Evolutionary conservation across 2,113 vertebrate genomes (phyloP).

Genomic region (Otus sunia): DNA sequence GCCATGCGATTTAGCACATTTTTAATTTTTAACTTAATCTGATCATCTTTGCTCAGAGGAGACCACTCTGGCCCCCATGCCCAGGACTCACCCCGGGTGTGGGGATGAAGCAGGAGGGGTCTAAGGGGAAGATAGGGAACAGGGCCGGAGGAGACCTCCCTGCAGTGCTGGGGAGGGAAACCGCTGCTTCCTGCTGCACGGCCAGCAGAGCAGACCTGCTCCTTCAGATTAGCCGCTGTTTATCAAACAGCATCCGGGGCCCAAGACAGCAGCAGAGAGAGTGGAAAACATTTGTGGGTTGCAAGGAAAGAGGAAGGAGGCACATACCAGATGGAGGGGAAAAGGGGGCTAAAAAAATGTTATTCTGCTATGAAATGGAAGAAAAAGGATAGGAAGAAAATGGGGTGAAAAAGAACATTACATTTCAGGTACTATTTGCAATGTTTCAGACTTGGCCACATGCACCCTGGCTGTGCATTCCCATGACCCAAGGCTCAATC

Average conservation of each 20-base stretch:
- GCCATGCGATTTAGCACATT: background rate
- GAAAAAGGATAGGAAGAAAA: background rate
- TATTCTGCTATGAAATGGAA: background rate
- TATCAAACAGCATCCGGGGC: background rate
- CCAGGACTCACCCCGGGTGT: background rate
- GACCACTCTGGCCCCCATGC: background rate
- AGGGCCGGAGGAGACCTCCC: background rate
- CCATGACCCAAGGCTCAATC: background rate
- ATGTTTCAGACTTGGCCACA: background rate
- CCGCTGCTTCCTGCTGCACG: background rate
- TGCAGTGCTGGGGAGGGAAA: background rate
- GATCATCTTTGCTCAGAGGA: background rate
- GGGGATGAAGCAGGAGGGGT: background rate
- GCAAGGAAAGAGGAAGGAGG: slow-evolving; percentile 4
- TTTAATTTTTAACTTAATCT: background rate
- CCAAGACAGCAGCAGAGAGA: background rate
- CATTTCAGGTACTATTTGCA: background rate
- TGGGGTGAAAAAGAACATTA: background rate
- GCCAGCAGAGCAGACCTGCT: background rate
- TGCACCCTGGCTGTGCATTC: background rate
- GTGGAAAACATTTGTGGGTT: background rate
- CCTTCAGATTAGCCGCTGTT: background rate
- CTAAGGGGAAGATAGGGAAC: background rate
- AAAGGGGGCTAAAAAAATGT: background rate
- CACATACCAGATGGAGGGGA: background rate